Evolutionary conservation across 2,888 invertebrate genomes (phyloP).

Genomic region (Acrobasis consociella): DNA sequence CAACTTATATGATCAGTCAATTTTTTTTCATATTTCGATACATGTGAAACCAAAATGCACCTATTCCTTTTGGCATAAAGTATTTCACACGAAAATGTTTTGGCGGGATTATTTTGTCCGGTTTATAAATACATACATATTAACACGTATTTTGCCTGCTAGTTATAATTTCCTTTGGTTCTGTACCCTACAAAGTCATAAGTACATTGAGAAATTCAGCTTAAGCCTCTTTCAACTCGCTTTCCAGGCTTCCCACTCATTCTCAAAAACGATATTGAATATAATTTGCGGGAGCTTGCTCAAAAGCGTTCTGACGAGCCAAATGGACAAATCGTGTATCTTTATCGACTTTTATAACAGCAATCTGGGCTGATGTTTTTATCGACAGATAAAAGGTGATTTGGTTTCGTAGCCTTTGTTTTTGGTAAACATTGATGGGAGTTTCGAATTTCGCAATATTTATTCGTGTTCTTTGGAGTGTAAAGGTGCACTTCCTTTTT

Average conservation of each 20-base stretch:
- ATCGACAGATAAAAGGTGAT: conserved; percentile 16
- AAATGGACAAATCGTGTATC: conserved; percentile 17
- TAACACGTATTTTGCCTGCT: no score
- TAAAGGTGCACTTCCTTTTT: neutral
- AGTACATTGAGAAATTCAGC: no score
- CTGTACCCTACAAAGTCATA: no score
- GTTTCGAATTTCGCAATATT: neutral
- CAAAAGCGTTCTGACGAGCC: neutral
- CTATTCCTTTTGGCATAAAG: no score
- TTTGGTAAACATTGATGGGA: neutral
- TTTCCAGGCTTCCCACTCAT: neutral
- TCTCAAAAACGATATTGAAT: conserved; percentile 9
- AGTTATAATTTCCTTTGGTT: no score
- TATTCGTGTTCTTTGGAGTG: neutral
- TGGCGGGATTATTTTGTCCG: no score
- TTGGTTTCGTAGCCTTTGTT: conserved; percentile 9
- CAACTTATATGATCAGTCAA: no score
- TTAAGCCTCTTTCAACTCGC: neutral
- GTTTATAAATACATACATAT: no score
- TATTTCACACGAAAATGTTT: no score
- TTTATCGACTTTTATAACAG: conserved; percentile 15
- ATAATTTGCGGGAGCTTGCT: neutral
- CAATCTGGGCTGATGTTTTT: conserved; percentile 13
- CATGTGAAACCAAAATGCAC: no score
- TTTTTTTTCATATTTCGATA: no score